Conservation (phyloP, 2,797 vertebrate genomes). For the Lepus oiostolus region DNA sequence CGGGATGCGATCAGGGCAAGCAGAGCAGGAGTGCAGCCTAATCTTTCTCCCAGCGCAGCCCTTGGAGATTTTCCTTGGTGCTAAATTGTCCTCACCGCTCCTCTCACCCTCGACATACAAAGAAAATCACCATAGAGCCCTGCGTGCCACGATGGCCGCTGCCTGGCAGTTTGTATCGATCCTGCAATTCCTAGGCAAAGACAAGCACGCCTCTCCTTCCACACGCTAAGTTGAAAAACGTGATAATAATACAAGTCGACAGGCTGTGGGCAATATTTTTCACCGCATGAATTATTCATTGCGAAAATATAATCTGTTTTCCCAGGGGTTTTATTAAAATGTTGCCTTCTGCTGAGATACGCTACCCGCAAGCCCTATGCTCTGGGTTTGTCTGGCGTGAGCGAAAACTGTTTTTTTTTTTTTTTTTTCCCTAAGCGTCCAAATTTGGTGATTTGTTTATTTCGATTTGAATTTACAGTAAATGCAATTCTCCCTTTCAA, state of each 20-base stretch:
- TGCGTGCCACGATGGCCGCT: neutral
- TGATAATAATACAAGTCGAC: conserved; percentile 84
- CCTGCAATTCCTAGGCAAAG: conserved; percentile 56
- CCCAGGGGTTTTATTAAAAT: conserved; percentile 88
- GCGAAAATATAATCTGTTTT: conserved; percentile 86
- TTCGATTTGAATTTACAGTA: conserved; percentile 62
- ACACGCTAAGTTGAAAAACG: conserved; percentile 71
- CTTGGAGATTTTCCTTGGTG: neutral
- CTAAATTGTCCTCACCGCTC: neutral
- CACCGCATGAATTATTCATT: conserved; percentile 93
- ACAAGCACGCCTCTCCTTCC: conserved; percentile 55
- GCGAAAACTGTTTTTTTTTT: neutral
- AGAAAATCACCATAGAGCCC: conserved; percentile 6
- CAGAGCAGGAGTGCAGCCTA: neutral
- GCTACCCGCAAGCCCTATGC: conserved; percentile 67
- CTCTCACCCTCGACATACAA: neutral
- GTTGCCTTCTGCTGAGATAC: conserved; percentile 84
- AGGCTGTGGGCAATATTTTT: conserved; percentile 86
- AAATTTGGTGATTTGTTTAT: conserved; percentile 55
- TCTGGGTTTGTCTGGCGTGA: conserved; percentile 36
- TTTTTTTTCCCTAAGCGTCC: conserved; percentile 10
- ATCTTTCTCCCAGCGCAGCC: neutral
- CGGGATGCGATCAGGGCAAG: no score
- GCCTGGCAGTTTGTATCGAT: neutral
- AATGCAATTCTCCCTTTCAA: neutral